Evolutionary conservation across 2,797 vertebrate species (phyloP).

Genomic region (Sebastes hubbsi): DNA sequence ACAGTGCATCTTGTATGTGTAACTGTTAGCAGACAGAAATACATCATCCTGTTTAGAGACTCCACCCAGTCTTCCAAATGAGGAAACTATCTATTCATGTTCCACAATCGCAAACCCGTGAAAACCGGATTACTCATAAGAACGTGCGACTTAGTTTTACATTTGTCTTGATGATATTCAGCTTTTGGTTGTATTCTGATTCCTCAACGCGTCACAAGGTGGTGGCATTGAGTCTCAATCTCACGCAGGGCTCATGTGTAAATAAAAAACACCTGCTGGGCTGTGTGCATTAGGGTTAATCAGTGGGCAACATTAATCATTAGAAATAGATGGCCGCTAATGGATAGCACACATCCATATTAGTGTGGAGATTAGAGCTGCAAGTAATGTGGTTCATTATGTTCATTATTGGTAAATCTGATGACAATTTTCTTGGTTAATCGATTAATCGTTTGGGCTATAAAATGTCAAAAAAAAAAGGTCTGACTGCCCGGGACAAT

Average conservation of each 20-base stretch:
- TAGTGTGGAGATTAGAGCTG: neutral
- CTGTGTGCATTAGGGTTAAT: neutral
- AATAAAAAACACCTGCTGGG: slow-evolving; percentile 7
- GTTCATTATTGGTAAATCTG: neutral
- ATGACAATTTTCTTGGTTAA: neutral
- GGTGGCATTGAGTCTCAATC: slow-evolving; percentile 40
- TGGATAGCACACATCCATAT: neutral
- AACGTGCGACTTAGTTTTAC: neutral
- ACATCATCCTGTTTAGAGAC: slow-evolving; percentile 17
- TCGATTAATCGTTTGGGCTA: neutral
- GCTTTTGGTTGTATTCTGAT: neutral
- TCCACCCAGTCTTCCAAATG: neutral
- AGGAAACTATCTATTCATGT: slow-evolving; percentile 3
- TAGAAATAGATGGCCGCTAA: neutral
- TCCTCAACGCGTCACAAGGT: slow-evolving; percentile 30
- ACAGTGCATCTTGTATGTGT: slow-evolving; percentile 23
- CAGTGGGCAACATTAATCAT: neutral
- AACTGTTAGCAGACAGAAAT: slow-evolving; percentile 17
- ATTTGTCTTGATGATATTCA: neutral
- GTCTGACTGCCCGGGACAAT: too few relatives aligned
- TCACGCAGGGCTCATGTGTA: neutral
- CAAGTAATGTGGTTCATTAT: neutral
- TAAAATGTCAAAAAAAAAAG: neutral
- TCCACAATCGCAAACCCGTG: neutral
- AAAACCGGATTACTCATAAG: neutral